A percentile compares a stretch with the other conserved stretches of the same genome.
Conservation (phyloP, 1,140 invertebrate species). For the Palaemon carinicauda region DNA sequence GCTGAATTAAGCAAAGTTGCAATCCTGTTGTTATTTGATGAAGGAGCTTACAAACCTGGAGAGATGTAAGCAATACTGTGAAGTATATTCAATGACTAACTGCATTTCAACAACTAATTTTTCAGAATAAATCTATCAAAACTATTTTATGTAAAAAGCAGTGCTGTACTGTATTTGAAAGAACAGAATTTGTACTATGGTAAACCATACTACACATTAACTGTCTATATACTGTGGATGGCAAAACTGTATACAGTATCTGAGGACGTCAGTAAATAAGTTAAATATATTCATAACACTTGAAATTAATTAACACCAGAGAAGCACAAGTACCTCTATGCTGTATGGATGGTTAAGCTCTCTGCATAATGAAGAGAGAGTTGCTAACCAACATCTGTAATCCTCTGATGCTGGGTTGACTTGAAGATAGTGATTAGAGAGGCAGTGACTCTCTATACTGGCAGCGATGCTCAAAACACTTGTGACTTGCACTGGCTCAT, state of each 20-base stretch:
- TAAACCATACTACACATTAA: no score
- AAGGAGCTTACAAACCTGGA: conserved; percentile 24
- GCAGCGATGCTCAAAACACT: conserved; percentile 15
- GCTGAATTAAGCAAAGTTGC: conserved; percentile 17
- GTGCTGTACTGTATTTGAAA: no score
- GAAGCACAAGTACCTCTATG: not conserved
- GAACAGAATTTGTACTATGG: no score
- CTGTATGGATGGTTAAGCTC: conserved; percentile 16
- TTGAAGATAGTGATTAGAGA: conserved; percentile 24
- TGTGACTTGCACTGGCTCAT: conserved; percentile 17
- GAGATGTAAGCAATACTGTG: not conserved
- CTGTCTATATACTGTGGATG: no score
- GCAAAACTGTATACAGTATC: no score
- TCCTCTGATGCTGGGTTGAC: conserved; percentile 15
- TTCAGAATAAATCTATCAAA: not conserved
- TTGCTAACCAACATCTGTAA: conserved; percentile 29
- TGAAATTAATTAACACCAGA: not conserved
- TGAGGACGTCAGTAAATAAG: not conserved
- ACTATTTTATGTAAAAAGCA: not conserved
- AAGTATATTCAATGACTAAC: not conserved
- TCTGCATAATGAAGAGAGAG: conserved; percentile 16
- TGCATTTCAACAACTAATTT: no score
- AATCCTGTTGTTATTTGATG: not conserved
- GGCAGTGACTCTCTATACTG: conserved; percentile 32
- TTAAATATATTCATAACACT: not conserved